These are phyloP conservation scores for Opisthocomus hoazin DNA, from an alignment of 2,113 vertebrate genomes.

Conservation along the genomic window DNA sequence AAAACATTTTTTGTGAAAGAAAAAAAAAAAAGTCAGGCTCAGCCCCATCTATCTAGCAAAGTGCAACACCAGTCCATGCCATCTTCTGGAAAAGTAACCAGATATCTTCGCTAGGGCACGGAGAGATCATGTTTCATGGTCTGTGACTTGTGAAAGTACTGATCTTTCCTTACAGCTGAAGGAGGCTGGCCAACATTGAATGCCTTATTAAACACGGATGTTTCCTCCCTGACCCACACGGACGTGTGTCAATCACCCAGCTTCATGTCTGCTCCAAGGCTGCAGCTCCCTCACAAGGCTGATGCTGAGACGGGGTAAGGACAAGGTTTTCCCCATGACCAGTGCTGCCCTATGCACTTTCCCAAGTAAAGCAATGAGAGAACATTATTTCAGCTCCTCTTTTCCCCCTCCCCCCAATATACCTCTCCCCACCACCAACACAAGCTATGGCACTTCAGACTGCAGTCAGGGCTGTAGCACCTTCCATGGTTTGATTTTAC, in stretches of 20 bases:
- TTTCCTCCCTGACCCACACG: rapidly evolving
- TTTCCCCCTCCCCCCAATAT: rapidly evolving
- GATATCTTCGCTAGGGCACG: background rate
- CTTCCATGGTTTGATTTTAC: background rate
- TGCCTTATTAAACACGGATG: background rate
- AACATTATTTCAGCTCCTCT: background rate
- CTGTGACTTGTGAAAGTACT: background rate
- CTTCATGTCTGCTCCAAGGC: background rate
- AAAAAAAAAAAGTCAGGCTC: background rate
- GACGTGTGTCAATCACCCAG: background rate
- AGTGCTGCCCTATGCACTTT: background rate
- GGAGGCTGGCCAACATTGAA: background rate
- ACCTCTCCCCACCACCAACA: background rate
- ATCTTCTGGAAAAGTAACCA: background rate
- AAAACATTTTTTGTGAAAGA: background rate
- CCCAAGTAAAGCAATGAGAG: background rate
- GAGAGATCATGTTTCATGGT: background rate
- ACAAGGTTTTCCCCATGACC: background rate
- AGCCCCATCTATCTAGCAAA: background rate
- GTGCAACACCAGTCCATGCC: background rate
- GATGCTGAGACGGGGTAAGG: rapidly evolving
- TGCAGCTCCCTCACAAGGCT: background rate
- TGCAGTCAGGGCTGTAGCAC: rapidly evolving
- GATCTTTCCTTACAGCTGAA: background rate
- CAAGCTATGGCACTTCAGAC: background rate